phyloP scores from a whole-genome alignment of 1,140 invertebrate species.

The Magallana gigas region DNA sequence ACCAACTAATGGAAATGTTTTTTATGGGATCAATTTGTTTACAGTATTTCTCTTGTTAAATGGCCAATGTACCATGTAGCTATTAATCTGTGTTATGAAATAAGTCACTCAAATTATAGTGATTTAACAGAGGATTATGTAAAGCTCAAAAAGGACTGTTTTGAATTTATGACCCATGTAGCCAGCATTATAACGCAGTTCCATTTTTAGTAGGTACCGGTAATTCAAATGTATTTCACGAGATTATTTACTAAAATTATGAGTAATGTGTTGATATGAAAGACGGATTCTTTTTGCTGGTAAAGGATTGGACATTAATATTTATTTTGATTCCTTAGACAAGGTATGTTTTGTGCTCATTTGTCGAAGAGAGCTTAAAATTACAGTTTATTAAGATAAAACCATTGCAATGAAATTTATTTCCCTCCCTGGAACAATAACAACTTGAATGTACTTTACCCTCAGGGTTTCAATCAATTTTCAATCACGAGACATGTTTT shows the following conservation, averaged over 20 bases:
- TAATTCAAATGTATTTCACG: neutral
- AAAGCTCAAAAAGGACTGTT: neutral
- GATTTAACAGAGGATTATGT: conserved; percentile 20
- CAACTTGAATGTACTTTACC: too few species aligned
- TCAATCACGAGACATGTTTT: too few species aligned
- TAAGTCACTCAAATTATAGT: conserved; percentile 6
- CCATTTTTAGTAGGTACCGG: neutral
- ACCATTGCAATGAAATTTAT: neutral
- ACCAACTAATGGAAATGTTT: neutral
- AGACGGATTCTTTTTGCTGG: neutral
- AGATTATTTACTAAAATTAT: neutral
- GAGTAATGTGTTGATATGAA: neutral
- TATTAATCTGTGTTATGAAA: conserved; percentile 7
- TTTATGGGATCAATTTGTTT: neutral
- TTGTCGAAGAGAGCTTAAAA: neutral
- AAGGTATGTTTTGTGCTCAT: too few species aligned
- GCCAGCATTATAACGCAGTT: too few species aligned
- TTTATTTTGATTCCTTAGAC: too few species aligned
- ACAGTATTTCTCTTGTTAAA: neutral
- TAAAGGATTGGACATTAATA: neutral
- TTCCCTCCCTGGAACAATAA: neutral
- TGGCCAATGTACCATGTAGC: neutral
- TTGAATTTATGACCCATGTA: neutral
- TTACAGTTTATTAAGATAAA: neutral
- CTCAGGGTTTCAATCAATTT: too few species aligned